These are phyloP conservation scores for Exocentrus adspersus DNA, from an alignment of 2,888 invertebrate species.

Conservation along the genomic window DNA sequence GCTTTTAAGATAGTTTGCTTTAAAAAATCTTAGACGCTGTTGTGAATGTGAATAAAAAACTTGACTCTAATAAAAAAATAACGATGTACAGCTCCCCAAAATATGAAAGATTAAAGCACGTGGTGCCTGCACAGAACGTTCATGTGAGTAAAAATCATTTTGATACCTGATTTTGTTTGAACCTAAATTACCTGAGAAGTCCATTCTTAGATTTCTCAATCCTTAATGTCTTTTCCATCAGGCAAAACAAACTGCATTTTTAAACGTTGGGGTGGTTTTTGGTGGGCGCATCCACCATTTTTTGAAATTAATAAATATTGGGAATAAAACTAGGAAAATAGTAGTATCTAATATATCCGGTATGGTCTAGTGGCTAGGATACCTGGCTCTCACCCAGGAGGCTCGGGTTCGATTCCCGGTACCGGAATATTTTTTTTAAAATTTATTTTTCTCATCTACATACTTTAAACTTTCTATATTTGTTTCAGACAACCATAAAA, in stretches of 20 bases:
- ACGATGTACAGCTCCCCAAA: constrained; percentile 33
- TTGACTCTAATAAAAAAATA: not conserved
- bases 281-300: no score
- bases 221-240: no score
- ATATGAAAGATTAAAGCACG: constrained; percentile 36
- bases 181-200: no score
- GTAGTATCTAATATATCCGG: constrained; percentile 20
- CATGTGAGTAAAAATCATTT: constrained; percentile 47
- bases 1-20: constrained; percentile 8
- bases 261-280: no score
- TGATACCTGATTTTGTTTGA: no score
- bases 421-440: constrained; percentile 64
- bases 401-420: constrained; percentile 73
- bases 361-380: constrained; percentile 66
- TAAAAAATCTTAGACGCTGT: constrained; percentile 5
- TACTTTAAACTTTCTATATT: constrained; percentile 42
- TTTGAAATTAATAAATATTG: no score
- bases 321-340: no score
- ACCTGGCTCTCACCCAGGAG: constrained; percentile 72
- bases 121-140: constrained; percentile 52
- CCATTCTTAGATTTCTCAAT: no score
- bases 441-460: no score
- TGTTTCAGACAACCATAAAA: constrained; percentile 87
- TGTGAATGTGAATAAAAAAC: constrained; percentile 11
- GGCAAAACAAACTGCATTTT: no score